Evolutionary conservation across 2,888 invertebrate genomes (phyloP).

Genomic region (Phrixothrix hirtus): DNA sequence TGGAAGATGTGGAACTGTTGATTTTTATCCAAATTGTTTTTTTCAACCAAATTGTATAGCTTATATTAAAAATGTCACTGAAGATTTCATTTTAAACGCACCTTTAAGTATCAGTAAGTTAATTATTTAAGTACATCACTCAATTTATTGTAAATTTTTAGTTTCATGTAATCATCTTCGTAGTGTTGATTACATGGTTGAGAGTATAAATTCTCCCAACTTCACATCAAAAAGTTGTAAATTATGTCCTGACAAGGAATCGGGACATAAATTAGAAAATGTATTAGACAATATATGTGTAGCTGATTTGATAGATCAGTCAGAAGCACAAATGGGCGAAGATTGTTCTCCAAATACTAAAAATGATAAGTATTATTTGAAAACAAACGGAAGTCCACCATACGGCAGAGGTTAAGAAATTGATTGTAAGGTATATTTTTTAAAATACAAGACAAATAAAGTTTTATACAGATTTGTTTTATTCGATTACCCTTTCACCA

Average conservation of each 20-base stretch:
- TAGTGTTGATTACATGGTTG: constrained; percentile 6
- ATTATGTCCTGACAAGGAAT: not conserved
- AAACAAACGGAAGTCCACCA: not conserved
- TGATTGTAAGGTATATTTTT: too few relatives aligned
- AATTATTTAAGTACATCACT: not conserved
- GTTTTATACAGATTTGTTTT: too few relatives aligned
- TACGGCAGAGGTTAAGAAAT: not conserved
- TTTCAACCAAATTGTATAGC: constrained; percentile 11
- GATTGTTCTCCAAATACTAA: not conserved
- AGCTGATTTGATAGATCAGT: not conserved
- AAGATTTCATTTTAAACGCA: not conserved
- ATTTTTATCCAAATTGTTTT: constrained; percentile 21
- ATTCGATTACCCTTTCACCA: too few relatives aligned
- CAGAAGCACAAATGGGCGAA: not conserved
- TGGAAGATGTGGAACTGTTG: constrained; percentile 8
- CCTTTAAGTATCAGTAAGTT: not conserved
- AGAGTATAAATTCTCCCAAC: constrained; percentile 4
- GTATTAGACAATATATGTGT: not conserved
- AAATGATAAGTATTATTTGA: not conserved
- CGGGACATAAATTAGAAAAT: not conserved
- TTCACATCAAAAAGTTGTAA: not conserved
- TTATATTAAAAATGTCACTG: not conserved
- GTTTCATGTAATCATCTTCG: constrained; percentile 7
- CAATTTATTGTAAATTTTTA: not conserved
- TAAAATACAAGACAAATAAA: too few relatives aligned